A percentile compares a stretch with the other conserved stretches of the same genome.
Evolutionary conservation across 1,140 invertebrate genomes (phyloP).

Genomic region (Anagrus nilaparvatae): DNA sequence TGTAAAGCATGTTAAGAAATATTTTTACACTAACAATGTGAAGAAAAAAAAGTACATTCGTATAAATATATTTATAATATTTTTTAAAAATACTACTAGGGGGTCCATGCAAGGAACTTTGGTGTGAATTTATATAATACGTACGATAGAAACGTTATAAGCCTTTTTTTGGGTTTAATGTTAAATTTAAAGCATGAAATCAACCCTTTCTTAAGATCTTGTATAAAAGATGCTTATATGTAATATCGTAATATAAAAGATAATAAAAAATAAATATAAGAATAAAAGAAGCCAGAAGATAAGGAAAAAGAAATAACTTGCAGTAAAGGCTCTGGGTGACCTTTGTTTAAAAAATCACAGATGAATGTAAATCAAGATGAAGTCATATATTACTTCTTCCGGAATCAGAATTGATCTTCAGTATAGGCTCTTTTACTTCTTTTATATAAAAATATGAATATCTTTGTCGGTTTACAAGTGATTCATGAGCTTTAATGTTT

Average conservation of each 20-base stretch:
- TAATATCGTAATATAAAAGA: too few species aligned
- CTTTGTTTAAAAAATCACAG: background rate
- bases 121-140: too few species aligned
- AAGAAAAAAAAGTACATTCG: conserved; percentile 9
- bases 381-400: conserved; percentile 2
- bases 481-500: conserved; percentile 8
- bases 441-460: too few species aligned
- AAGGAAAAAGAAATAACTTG: conserved; percentile 15
- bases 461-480: too few species aligned
- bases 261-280: too few species aligned
- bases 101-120: conserved; percentile 21
- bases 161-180: too few species aligned
- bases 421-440: too few species aligned
- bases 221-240: too few species aligned
- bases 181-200: too few species aligned
- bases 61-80: too few species aligned
- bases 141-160: too few species aligned
- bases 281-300: background rate
- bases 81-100: conserved; percentile 24
- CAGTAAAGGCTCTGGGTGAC: conserved; percentile 9
- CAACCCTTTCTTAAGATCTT: too few species aligned
- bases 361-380: conserved; percentile 11
- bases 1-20: conserved; percentile 37
- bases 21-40: conserved; percentile 20
- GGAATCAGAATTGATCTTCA: background rate